Evolutionary conservation across 2,888 invertebrate genomes (phyloP).

Genomic region (Harpagoxenus sublaevis): DNA sequence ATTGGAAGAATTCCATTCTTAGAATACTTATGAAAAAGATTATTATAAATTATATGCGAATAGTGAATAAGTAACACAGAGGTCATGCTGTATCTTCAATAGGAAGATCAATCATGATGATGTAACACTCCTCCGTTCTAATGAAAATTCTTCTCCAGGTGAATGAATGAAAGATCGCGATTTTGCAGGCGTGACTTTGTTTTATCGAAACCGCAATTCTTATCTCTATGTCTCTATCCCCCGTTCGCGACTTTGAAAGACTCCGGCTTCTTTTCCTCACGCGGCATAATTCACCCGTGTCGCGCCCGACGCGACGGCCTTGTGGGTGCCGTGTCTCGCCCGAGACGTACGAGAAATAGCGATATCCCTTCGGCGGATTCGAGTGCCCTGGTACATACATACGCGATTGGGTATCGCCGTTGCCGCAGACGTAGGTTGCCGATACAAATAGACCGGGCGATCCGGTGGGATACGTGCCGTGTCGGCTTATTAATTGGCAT

Average conservation of each 20-base stretch:
- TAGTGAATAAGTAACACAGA: background rate
- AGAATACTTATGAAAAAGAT: background rate
- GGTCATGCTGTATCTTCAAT: background rate
- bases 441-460: slow-evolving; percentile 32
- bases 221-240: background rate
- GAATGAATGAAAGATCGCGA: background rate
- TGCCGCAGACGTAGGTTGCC: slow-evolving; percentile 28
- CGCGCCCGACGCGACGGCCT: slow-evolving; percentile 30
- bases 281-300: slow-evolving; percentile 34
- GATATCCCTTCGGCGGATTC: slow-evolving; percentile 28
- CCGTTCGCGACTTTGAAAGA: background rate
- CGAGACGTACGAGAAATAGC: slow-evolving; percentile 17
- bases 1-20: background rate
- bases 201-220: background rate
- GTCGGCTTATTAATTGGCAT: slow-evolving; percentile 73
- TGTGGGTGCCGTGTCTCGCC: slow-evolving; percentile 26
- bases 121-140: background rate
- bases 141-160: background rate
- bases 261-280: slow-evolving; percentile 26
- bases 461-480: background rate
- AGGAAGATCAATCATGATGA: background rate
- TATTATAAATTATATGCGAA: background rate
- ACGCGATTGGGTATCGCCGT: background rate
- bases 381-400: slow-evolving; percentile 19
- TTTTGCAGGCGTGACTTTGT: background rate